Conservation (phyloP, 1,140 invertebrate species). For the Hylyphantes graminicola region DNA sequence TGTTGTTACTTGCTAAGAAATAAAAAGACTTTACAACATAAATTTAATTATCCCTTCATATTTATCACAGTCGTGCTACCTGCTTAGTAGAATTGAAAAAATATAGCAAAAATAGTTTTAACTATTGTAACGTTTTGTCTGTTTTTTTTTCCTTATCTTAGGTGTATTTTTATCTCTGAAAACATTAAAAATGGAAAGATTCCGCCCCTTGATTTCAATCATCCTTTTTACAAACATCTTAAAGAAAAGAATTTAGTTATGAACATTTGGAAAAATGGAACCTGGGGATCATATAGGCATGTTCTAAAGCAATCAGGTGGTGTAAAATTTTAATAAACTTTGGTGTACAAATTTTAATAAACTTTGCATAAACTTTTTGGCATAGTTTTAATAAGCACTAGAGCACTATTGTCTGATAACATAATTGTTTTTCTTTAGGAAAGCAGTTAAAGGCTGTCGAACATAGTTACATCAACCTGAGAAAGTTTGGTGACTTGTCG, state of each 20-base stretch:
- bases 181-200: neutral
- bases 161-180: slow-evolving; percentile 5
- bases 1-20: no score
- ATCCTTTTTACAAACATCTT: slow-evolving; percentile 74
- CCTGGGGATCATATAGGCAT: slow-evolving; percentile 88
- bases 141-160: slow-evolving; percentile 65
- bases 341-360: neutral
- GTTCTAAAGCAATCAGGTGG: slow-evolving; percentile 64
- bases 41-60: no score
- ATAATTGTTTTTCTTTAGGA: neutral
- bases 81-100: no score
- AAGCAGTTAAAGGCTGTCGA: neutral
- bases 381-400: neutral
- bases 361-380: neutral
- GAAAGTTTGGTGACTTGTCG: slow-evolving; percentile 84
- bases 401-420: neutral
- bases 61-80: no score
- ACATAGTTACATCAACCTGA: slow-evolving; percentile 68
- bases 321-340: neutral
- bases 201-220: slow-evolving; percentile 74
- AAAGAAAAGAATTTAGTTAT: slow-evolving; percentile 81
- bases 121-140: no score
- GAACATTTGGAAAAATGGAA: slow-evolving; percentile 82
- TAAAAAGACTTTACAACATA: no score
- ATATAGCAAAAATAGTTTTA: no score